Evolutionary conservation across 2,113 vertebrate genomes (phyloP), one percentile per base, ranked within the genome.

Genomic region (Melospiza melodia): DNA sequence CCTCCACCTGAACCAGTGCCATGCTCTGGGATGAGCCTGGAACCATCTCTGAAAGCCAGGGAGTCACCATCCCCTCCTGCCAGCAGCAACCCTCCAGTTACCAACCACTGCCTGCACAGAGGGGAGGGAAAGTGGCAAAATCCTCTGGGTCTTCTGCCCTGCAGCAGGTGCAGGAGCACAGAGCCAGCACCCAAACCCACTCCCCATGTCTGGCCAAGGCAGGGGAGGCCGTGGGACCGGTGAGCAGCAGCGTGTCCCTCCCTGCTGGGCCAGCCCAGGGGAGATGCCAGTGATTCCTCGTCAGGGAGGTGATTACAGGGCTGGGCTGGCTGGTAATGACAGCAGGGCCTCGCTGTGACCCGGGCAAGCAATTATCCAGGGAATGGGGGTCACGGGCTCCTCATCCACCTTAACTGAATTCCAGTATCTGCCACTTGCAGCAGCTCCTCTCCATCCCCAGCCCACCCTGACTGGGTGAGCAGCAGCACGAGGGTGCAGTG

Each of bases 401-500:
- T 98, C 98, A 88, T 98, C 98, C 98, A 96, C 98, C 97, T 98
- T 98, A 98, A 99, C 97, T 97, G 98, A 99, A 99, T 98, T 98
- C 98, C 98, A 97, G 97, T 97, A 98, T 98, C 73, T 74, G 41
- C 54, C 14, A 3, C 97, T 90, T 55, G 78, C 73, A 91, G 95
- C 94, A 90, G 97, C 95, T 97, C 43, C 39, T 12, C 39, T 39
- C 39, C 39, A 39, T 12, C 39, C 39, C 58, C 33, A 62, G 55
- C 67, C 33, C 67, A 7, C 24, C 55, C 18, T 7, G 5, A 15
- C 23, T 0, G 8, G 39, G 7, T 15, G 66, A 43, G 79, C 37
- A 24, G 55, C 66, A 52, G 25, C 17, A 23, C 22, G 15, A 39
- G n/a, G 19, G 25, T 9, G 37, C 74, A 39, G 39, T 39, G 39